Conservation (phyloP, 2,888 invertebrate genomes). For the Boloria euphrosyne region DNA sequence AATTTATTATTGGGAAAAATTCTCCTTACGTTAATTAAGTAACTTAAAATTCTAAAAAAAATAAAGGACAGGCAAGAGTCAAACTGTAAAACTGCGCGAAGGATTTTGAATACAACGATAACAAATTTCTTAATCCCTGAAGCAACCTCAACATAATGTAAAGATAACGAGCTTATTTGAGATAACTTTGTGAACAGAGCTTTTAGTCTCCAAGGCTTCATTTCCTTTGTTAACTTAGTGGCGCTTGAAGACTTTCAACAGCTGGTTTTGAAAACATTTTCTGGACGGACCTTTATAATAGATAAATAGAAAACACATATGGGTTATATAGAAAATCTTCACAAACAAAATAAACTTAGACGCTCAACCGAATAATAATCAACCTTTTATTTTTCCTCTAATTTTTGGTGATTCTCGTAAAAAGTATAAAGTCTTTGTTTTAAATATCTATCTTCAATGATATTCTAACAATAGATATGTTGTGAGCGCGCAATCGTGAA, state of each 20-base stretch:
- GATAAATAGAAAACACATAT: neutral
- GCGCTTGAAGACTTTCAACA: slow-evolving; percentile 21
- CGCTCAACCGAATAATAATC: too few species aligned
- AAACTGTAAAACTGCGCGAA: slow-evolving; percentile 4
- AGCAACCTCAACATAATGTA: slow-evolving; percentile 33
- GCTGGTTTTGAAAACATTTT: slow-evolving; percentile 27
- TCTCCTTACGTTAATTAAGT: too few species aligned
- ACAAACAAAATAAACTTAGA: too few species aligned
- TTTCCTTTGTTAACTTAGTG: slow-evolving; percentile 38
- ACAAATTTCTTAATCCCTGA: slow-evolving; percentile 29
- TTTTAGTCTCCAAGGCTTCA: slow-evolving; percentile 39
- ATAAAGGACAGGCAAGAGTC: neutral
- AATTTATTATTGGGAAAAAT: too few species aligned
- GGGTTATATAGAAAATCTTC: too few species aligned
- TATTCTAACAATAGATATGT: too few species aligned
- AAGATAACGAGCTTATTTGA: slow-evolving; percentile 38
- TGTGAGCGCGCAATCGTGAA: too few species aligned
- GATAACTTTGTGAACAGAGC: slow-evolving; percentile 39
- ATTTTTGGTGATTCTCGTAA: too few species aligned
- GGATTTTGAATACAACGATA: slow-evolving; percentile 10
- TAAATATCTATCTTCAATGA: too few species aligned
- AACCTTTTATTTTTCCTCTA: too few species aligned
- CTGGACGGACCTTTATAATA: neutral
- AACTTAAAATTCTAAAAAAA: too few species aligned
- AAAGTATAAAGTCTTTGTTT: too few species aligned